phyloP scores from a whole-genome alignment of 2,113 vertebrate species.

The Tachycineta bicolor region DNA sequence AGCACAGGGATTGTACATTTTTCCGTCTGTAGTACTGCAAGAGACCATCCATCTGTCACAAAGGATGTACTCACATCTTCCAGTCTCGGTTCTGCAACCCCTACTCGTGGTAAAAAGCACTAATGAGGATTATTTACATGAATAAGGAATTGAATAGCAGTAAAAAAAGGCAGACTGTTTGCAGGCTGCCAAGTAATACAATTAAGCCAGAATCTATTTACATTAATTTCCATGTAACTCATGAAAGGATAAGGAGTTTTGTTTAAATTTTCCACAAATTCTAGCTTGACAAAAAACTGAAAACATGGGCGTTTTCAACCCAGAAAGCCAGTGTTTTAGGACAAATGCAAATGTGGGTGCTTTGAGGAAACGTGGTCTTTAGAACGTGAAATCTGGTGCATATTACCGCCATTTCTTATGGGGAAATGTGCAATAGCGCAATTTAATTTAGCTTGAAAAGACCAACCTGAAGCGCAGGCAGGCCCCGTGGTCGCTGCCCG shows the following conservation, averaged over 20 bases:
- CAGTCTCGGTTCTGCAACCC: not conserved
- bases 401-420: not conserved
- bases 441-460: not conserved
- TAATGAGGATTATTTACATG: not conserved
- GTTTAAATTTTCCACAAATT: not conserved
- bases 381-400: not conserved
- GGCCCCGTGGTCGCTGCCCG: not conserved
- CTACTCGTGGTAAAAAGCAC: not conserved
- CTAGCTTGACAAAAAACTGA: not conserved
- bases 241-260: not conserved
- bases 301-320: not conserved
- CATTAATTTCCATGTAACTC: not conserved
- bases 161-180: not conserved
- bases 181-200: not conserved
- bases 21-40: not conserved
- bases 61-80: rapidly evolving
- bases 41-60: rapidly evolving
- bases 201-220: not conserved
- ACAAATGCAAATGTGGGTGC: not conserved
- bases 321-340: not conserved
- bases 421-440: not conserved
- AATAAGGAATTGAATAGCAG: not conserved
- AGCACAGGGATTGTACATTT: not conserved
- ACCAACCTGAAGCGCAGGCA: rapidly evolving
- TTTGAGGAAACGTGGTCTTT: not conserved